Base-by-base conservation (phyloP, 2,797 vertebrate genomes). In the Okamejei kenojei region DNA sequence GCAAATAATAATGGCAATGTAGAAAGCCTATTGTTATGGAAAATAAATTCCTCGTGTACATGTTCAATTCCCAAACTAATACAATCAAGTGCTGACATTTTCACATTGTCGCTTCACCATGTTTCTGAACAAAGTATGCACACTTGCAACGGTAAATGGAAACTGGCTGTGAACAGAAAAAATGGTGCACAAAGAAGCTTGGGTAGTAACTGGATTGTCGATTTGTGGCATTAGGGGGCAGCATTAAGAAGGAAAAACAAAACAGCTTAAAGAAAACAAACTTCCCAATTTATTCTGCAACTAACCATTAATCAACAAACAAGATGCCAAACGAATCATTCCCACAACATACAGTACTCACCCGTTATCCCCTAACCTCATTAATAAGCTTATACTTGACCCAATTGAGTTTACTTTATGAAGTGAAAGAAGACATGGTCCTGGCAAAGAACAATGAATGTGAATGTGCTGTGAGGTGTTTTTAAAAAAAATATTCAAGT, bases 201-300 rank as follows among this genome's bases (percentile, higher is more conserved):
- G 88, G 88, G 32, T 32, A 73, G 2, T 8, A 45, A 45, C 17
- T 21, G 21, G 10, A 38, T 73, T 90, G 35, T 35, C 68, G 21
- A 38, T 19, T 35, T 86, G n/a, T 61, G 82, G 58, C 82, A 86
- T 90, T 45, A 35, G 38, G 68, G 88, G 68, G n/a, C 68, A 90
- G 88, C n/a, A 90, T 45, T 13, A 73, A 90, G 63, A 90, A 90
- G 32, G n/a, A 45, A 73, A 73, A 73, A 26, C 65, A 73, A 73
- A 73, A 73, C 65, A 35, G 15, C 38, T 7, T 1, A 90, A 90
- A 45, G 35, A 82, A 54, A 54, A 82, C 45, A 90, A 65, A 65
- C 35, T 71, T 61, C 65, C 61, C 15, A 32, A 19, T 63, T 35
- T 88, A 15, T 65, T 88, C 84, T 32, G 61, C 6, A 1, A 13